Conservation (phyloP, 2,113 vertebrate genomes). For the Acanthisitta chloris region DNA sequence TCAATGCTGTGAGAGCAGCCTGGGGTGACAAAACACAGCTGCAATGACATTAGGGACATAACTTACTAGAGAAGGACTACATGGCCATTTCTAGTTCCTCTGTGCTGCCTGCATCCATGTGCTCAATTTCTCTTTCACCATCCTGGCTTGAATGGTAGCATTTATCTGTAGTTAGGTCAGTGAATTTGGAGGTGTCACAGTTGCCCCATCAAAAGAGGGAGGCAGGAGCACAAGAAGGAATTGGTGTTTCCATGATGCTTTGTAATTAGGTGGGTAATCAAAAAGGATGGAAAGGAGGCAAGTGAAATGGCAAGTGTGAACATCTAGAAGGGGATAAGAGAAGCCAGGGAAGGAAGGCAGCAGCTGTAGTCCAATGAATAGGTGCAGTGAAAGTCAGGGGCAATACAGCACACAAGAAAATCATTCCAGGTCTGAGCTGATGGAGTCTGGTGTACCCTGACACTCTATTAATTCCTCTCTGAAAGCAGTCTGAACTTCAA, state of each 20-base stretch:
- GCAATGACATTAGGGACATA: background rate
- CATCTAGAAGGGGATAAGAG: background rate
- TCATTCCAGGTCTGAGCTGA: background rate
- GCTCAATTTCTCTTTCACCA: background rate
- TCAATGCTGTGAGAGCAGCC: background rate
- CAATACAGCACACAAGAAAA: background rate
- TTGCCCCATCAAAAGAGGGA: background rate
- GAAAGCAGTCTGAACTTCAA: background rate
- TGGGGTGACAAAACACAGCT: background rate
- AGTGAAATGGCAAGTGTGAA: background rate
- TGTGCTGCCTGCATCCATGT: background rate
- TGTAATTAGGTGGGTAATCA: background rate
- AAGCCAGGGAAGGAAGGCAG: background rate
- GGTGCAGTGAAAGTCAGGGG: background rate
- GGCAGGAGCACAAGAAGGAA: background rate
- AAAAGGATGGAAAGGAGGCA: background rate
- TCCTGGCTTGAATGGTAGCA: background rate
- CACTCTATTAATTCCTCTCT: background rate
- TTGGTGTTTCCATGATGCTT: background rate
- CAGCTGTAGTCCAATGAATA: background rate
- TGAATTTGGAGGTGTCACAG: background rate
- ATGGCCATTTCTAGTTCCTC: background rate
- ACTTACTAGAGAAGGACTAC: background rate
- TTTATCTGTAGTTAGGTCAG: background rate
- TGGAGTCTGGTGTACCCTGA: background rate